Conservation (phyloP, 2,888 invertebrate genomes). For the Himalopsyche anomala region DNA sequence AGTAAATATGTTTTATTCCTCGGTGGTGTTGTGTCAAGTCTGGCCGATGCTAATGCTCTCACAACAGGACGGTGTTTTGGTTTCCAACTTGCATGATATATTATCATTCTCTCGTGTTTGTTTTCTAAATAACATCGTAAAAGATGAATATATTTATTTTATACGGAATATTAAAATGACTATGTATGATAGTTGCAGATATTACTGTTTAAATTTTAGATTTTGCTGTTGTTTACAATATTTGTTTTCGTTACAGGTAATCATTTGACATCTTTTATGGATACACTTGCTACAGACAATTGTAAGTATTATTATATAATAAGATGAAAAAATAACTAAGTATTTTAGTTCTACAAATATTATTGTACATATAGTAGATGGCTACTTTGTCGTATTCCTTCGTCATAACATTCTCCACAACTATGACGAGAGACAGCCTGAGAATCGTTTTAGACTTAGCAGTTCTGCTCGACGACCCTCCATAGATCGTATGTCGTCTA, state of each 20-base stretch:
- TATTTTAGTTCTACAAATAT: too few species aligned
- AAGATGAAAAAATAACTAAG: too few species aligned
- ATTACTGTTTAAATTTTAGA: neutral
- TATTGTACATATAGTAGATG: too few species aligned
- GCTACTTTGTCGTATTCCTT: too few species aligned
- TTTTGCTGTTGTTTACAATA: neutral
- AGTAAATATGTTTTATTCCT: constrained; percentile 21
- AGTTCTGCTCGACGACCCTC: too few species aligned
- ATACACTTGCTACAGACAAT: too few species aligned
- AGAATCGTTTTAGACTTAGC: too few species aligned
- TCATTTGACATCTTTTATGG: neutral
- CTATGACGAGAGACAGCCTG: too few species aligned
- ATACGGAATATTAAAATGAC: neutral
- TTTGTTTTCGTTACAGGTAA: neutral
- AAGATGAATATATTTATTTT: neutral
- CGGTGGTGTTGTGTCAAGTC: constrained; percentile 34
- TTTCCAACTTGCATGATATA: constrained; percentile 14
- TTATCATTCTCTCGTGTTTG: constrained; percentile 8
- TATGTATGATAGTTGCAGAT: neutral
- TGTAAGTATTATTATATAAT: too few species aligned
- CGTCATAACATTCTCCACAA: too few species aligned
- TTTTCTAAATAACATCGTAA: constrained; percentile 21
- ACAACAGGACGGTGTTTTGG: neutral
- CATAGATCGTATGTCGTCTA: too few species aligned
- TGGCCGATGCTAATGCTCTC: neutral